Evolutionary conservation across 2,888 invertebrate species (phyloP), one percentile per base, ranked within the genome.

Genomic region (Lycaena phlaeas): DNA sequence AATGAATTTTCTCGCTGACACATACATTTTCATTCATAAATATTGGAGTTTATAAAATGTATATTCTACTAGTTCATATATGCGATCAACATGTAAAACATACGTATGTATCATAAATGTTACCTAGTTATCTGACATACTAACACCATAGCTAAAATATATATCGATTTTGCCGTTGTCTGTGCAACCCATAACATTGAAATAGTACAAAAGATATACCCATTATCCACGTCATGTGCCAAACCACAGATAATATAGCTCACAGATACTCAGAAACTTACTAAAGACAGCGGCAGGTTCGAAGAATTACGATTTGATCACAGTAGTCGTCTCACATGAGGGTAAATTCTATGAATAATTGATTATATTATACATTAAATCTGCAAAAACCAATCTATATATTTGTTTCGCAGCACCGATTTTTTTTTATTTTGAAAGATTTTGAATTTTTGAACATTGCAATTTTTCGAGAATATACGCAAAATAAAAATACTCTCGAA

Each of bases 121-220:
- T 66, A 56, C 52, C 59, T 68, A 69, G 58, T 46, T 38, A 31
- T 39, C 43, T 47, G 48, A 28, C 36, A 41, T n/a, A n/a, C n/a
- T n/a, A 44, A 47, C 44, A 44, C 36, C 26, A 44, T 39, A 38
- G 42, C 38, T 29, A 27, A 28, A 40, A 40, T 34, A 36, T 14
- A 43, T 15, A 40, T 42, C 39, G 41, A 56, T 68, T 67, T 71
- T 70, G 70, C 69, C 76, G 65, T 74, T 74, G 79, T 72, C 76
- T 67, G 48, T 51, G 41, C 41, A 47, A 51, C 38, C 39, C 36
- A 41, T 41, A 40, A 44, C 42, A 44, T 58, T 60, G 50, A 64
- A 70, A 68, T 64, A 75, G 69, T 74, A 71, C 67, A 72, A 69
- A 70, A 53, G 5, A 46, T 42, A 51, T 49, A 52, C 48, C 46